Evolutionary conservation across 2,888 invertebrate species (phyloP).

Genomic region (Coelopa pilipes): DNA sequence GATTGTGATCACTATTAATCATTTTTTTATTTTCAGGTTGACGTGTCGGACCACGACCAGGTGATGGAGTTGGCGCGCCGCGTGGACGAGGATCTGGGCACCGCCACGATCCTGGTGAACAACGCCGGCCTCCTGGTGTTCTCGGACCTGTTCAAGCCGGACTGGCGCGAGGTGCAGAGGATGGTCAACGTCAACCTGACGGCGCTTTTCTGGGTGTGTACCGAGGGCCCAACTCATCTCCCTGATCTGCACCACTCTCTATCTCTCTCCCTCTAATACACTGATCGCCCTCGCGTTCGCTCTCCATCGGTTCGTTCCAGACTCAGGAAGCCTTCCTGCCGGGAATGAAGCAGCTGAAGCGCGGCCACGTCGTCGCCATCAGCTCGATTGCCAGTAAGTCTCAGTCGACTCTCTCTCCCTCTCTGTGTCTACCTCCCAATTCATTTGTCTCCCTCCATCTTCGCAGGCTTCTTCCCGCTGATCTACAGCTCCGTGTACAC

Average conservation of each 20-base stretch:
- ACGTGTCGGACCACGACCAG: slow-evolving; percentile 53
- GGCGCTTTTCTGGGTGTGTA: slow-evolving; percentile 65
- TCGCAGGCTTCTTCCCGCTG: slow-evolving; percentile 34
- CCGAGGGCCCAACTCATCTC: no score
- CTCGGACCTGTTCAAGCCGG: slow-evolving; percentile 45
- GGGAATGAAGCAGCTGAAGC: slow-evolving; percentile 53
- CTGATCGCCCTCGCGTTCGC: no score
- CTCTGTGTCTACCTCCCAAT: neutral
- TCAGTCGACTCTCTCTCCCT: neutral
- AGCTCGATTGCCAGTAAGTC: slow-evolving; percentile 55
- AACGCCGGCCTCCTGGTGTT: slow-evolving; percentile 64
- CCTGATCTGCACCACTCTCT: no score
- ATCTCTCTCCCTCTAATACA: no score
- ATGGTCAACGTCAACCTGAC: slow-evolving; percentile 65
- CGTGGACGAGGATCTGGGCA: slow-evolving; percentile 57
- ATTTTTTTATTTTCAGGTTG: slow-evolving; percentile 46
- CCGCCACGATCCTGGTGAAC: slow-evolving; percentile 65
- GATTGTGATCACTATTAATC: neutral
- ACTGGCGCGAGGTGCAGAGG: slow-evolving; percentile 57
- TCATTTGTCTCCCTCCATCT: neutral
- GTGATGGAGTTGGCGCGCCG: slow-evolving; percentile 49
- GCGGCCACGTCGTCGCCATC: slow-evolving; percentile 64
- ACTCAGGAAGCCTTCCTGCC: slow-evolving; percentile 54
- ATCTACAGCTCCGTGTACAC: slow-evolving; percentile 53
- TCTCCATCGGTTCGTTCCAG: slow-evolving; percentile 56